Base-by-base conservation (phyloP, 2,797 vertebrate genomes). In the Cephalopachus bancanus region DNA sequence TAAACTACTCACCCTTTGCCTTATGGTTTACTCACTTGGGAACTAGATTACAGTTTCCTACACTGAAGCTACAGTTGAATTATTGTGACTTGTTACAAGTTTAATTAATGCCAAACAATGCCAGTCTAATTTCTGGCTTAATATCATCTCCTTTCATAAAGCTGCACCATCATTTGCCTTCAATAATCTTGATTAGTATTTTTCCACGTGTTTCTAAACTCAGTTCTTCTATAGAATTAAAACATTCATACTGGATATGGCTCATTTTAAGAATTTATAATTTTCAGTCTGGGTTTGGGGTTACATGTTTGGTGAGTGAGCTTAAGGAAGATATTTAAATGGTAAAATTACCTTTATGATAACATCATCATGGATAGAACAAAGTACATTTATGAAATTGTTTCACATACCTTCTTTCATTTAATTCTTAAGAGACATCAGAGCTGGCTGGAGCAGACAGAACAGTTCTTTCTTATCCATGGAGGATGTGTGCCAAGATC, bases 11-110 rank as follows among this genome's bases (percentile, higher is more conserved):
- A 20, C 93, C 97, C 95, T 96, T 95, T 96, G 90, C 93, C 76
- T 95, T 86, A 67, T 3, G n/a, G 89, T 91, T 97, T 97, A 97
- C 96, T 97, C 97, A 84, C 96, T 96, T 95, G 95, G 95, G 95
- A 96, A 94, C 88, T 81, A 96, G 92, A 96, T 93, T 87, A 93
- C 22, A 69, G 93, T 85, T 91, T 94, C 87, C 62, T 22, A 86
- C 24, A 80, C 49, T 74, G 88, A 69, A 86, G 81, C 87, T 74
- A 74, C 75, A 72, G 15, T 91, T 88, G 44, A 93, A 92, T 84
- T 94, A 96, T 71, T 95, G 65, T 89, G 62, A 89, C 84, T 92
- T 74, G 53, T 81, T 97, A 91, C 30, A 96, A 94, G 71, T 91
- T 95, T 94, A 98, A 97, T 97, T 96, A 97, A 91, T 37, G 80